A percentile compares a stretch with the other conserved stretches of the same genome.
Evolutionary conservation across 2,113 vertebrate genomes (phyloP).

Genomic region (Eubucco bourcierii): DNA sequence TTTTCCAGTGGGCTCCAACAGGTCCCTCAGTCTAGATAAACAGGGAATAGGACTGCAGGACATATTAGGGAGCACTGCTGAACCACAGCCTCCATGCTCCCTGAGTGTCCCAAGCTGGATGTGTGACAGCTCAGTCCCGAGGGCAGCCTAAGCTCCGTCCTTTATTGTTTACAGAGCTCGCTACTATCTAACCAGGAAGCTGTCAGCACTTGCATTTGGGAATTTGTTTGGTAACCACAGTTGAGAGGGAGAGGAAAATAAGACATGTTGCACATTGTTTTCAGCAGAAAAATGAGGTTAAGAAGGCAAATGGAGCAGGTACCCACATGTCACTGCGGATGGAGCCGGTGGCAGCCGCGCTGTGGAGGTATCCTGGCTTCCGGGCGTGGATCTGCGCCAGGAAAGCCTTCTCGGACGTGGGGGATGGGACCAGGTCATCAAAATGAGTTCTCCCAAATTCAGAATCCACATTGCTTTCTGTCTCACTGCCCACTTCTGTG

Average conservation of each 20-base stretch:
- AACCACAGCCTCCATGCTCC: background rate
- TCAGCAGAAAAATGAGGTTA: background rate
- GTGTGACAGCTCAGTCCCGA: background rate
- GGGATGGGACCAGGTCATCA: slow-evolving; percentile 84
- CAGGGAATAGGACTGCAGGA: background rate
- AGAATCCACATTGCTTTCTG: slow-evolving; percentile 87
- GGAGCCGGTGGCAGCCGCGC: slow-evolving; percentile 69
- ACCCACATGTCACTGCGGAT: slow-evolving; percentile 77
- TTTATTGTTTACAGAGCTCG: background rate
- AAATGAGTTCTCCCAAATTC: slow-evolving; percentile 86
- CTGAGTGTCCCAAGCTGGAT: background rate
- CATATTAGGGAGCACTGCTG: background rate
- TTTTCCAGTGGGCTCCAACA: background rate
- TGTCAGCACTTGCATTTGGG: background rate
- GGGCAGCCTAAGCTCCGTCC: background rate
- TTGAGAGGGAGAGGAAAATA: background rate
- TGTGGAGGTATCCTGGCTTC: slow-evolving; percentile 80
- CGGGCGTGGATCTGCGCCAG: slow-evolving; percentile 82
- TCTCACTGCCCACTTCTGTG: slow-evolving; percentile 90
- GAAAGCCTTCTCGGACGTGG: slow-evolving; percentile 88
- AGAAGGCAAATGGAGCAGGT: background rate
- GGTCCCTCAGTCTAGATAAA: background rate
- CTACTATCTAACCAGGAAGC: background rate
- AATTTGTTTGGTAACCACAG: background rate
- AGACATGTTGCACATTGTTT: background rate